Conservation (phyloP, 2,888 invertebrate genomes). For the Amblyjoppa proteus region DNA sequence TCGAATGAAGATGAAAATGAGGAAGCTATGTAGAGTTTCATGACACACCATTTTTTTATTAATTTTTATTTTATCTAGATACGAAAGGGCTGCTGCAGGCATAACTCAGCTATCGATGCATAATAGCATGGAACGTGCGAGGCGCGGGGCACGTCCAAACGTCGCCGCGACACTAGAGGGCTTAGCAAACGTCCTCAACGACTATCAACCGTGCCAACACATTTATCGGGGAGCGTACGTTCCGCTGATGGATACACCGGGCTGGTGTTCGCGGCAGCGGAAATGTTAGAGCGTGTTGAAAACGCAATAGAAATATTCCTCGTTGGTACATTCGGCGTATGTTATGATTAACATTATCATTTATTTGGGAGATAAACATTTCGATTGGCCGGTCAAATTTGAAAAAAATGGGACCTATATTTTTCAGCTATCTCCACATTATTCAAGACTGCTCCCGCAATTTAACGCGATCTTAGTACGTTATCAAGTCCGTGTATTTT, state of each 20-base stretch:
- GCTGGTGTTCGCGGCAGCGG: not conserved
- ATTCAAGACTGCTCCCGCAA: too few relatives aligned
- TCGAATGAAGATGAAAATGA: too few relatives aligned
- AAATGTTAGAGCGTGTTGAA: not conserved
- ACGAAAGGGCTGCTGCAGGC: not conserved
- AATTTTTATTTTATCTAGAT: not conserved
- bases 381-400: too few relatives aligned
- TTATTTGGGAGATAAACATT: too few relatives aligned
- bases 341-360: not conserved
- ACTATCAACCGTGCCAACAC: not conserved
- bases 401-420: too few relatives aligned
- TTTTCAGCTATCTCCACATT: not conserved
- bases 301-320: not conserved
- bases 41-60: too few relatives aligned
- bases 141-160: not conserved
- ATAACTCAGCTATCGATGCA: conserved; percentile 1
- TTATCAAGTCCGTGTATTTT: too few relatives aligned
- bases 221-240: conserved; percentile 4
- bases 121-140: conserved; percentile 15
- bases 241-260: conserved; percentile 1
- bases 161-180: not conserved
- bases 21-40: too few relatives aligned
- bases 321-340: conserved; percentile 12
- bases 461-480: too few relatives aligned
- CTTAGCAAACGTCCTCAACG: not conserved